Conservation (phyloP, 2,113 vertebrate genomes). For the Odobenus rosmarus region DNA sequence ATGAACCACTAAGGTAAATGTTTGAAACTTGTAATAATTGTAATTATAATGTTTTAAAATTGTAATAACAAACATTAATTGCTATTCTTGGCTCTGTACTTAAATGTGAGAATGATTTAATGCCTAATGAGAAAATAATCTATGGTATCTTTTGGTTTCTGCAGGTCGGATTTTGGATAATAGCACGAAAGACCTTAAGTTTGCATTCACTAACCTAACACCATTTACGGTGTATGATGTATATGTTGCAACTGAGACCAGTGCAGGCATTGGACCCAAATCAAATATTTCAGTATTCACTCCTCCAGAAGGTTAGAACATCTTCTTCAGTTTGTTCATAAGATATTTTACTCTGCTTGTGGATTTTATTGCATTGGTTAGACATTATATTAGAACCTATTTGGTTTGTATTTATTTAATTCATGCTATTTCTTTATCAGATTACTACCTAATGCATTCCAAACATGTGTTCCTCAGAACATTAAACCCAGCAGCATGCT, state of each 20-base stretch:
- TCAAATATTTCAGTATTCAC: conserved; percentile 88
- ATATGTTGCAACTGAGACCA: conserved; percentile 90
- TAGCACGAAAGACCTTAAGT: conserved; percentile 91
- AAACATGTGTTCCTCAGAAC: not conserved
- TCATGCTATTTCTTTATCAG: not conserved
- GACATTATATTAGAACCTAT: not conserved
- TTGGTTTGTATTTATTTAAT: conserved; percentile 46
- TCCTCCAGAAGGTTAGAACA: conserved; percentile 90
- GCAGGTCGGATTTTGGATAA: conserved; percentile 93
- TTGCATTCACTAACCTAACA: conserved; percentile 89
- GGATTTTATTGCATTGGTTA: not conserved
- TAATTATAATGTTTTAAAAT: not conserved
- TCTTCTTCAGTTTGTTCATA: not conserved
- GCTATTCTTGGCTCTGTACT: not conserved
- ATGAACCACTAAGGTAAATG: not conserved
- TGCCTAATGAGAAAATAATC: not conserved
- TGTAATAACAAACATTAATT: not conserved
- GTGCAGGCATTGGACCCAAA: conserved; percentile 92
- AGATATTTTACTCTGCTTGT: not conserved
- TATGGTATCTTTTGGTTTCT: not conserved
- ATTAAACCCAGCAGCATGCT: not conserved
- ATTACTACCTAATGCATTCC: not conserved
- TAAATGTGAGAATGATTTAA: not conserved
- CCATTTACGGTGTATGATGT: conserved; percentile 91
- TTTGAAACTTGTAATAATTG: conserved; percentile 3